A percentile compares a stretch with the other conserved stretches of the same genome.
Evolutionary conservation across 2,113 vertebrate species (phyloP).

Genomic region (Kryptolebias marmoratus): DNA sequence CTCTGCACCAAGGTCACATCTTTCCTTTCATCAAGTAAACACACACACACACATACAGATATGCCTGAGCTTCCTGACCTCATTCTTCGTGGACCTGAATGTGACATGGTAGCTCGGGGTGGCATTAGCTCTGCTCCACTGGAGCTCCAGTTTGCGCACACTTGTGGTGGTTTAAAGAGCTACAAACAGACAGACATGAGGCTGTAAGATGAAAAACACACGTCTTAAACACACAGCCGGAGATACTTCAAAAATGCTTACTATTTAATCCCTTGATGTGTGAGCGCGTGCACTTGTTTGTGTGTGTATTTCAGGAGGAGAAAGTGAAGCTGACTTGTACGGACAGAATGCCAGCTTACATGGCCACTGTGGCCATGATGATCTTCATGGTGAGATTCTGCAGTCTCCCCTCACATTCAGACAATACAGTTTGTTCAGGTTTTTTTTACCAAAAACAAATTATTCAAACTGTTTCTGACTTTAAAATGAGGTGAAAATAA

Average conservation of each 20-base stretch:
- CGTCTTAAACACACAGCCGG: not conserved
- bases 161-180: not conserved
- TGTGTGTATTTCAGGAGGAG: slow-evolving; percentile 76
- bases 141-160: not conserved
- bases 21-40: not conserved
- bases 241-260: not conserved
- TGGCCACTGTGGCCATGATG: slow-evolving; percentile 87
- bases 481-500: not conserved
- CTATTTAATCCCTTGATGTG: not conserved
- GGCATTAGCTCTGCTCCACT: slow-evolving; percentile 40
- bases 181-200: slow-evolving; percentile 3
- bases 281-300: slow-evolving; percentile 12
- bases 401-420: not conserved
- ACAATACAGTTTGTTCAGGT: not conserved
- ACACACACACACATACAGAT: not conserved
- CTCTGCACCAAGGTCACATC: slow-evolving; percentile 3
- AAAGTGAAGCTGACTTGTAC: slow-evolving; percentile 95
- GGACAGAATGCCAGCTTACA: slow-evolving; percentile 91
- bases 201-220: not conserved
- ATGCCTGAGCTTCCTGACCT: slow-evolving; percentile 34
- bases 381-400: slow-evolving; percentile 88
- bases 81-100: slow-evolving; percentile 37
- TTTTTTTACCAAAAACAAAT: not conserved
- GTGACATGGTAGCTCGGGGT: slow-evolving; percentile 30
- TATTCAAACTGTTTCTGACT: not conserved